Evolutionary conservation across 2,888 invertebrate species (phyloP), one percentile per base, ranked within the genome.

Genomic region (Morpho helenor): DNA sequence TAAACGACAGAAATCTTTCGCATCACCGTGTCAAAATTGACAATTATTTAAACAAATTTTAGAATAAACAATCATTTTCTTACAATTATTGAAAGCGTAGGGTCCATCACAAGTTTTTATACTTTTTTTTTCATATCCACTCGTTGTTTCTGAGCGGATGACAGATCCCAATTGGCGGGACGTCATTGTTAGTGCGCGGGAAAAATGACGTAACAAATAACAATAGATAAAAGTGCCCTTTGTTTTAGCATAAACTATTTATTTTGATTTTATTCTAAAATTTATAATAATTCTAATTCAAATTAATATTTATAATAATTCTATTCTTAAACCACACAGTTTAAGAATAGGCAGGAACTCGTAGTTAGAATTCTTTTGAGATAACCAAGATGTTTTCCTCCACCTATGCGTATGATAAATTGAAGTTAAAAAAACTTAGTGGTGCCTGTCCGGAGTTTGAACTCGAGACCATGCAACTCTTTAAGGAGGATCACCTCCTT

Each of bases 151-250:
- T 65, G 62, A 39, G 47, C 56, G 53, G 40, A 51, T 62, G 60
- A 68, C 68, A 66, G 67, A 62, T 62, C 57, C 49, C 61, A 66
- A 65, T 65, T 65, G 63, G 61, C 67, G 62, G 65, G 62, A 63
- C 57, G 57, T 57, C 63, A 60, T 63, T 63, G 63, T 66, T 31
- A 57, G 48, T 58, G 59, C 63, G 60, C 62, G 64, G 62, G 62
- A 59, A 63, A 56, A 16, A 49, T 51, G 39, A 45, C 16, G 39
- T 39, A 52, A 61, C 66, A 61, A 58, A 22, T 39, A 52, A 61
- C 66, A 61, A 58, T 52, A 51, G 41, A 46, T 31, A 3, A 5
- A 3, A 31, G 31, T 31, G 52, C 48, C 46, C 52, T 54, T 61
- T 66, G 62, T 59, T 48, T 56, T 56, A 50, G 56, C 60, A 60